Base-by-base conservation (phyloP, 92 coral and sea anemone genomes). In the Phenganax marumi region DNA sequence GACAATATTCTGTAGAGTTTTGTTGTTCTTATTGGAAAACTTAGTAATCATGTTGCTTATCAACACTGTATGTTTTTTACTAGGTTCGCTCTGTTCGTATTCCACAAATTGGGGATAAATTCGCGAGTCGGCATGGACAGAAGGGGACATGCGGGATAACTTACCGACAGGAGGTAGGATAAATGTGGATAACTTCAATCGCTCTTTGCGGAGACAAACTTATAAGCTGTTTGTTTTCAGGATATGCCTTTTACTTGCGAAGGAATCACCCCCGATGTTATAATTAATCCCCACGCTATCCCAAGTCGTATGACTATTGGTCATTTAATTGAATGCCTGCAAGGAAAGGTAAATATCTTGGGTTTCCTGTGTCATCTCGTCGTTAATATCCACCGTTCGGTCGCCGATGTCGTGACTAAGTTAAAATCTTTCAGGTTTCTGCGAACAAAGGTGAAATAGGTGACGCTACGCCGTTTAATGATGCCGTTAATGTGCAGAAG, bases 301-400 rank as follows among this genome's bases (percentile, higher is more conserved):
- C 98, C 98, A 77, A 95, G 98, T 89, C 97, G 98, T 87, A 95
- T 95, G 98, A 95, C 98, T 47, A 95, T 95, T 63, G 98, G 98
- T 61, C 98, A 95, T 82, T 92, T 95, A 85, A 95, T 95, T 81
- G 98, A 95, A 70, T 95, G 97, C 63, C 85, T 95, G 7, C 98
- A 95, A 73, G 98, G 98, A 85, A 95, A 95, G 97, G 98, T 91
- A 77, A 77, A 0, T 25, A 52, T 49, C 17, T 19, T 76, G 50
- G 1, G 16, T 74, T n/a, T n/a, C 25, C 11, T 16, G 18, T 68
- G 74, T 14, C 63, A 56, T 56, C 17, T 1, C 74, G 74, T 14
- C 33, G 8, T 68, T 68, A 21, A 21, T n/a, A 3, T 49, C 14
- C 43, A 33, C 43, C 43, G 43, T 33, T 33, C 5, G 43, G 43